Conservation (phyloP, 2,113 vertebrate genomes). For the Ibidorhyncha struthersii region DNA sequence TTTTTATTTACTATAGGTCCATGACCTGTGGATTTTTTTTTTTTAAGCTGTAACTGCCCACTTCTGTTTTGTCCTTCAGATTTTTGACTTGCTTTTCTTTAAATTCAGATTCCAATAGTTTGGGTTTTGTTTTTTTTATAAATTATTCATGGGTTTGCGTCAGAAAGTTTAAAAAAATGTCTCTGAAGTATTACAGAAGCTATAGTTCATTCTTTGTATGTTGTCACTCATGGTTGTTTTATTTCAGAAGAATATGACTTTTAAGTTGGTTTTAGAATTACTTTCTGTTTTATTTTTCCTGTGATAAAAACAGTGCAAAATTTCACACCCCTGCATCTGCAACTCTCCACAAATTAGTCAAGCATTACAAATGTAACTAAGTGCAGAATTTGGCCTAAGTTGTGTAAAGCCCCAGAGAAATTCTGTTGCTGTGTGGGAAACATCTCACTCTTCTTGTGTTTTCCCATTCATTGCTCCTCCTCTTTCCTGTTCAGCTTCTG, state of each 20-base stretch:
- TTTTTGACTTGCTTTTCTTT: not conserved
- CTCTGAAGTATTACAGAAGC: not conserved
- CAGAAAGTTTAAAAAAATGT: not conserved
- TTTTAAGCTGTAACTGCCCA: not conserved
- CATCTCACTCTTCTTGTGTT: not conserved
- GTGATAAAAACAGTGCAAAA: not conserved
- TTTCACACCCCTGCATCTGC: not conserved
- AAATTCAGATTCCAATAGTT: not conserved
- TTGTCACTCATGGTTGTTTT: not conserved
- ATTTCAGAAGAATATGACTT: not conserved
- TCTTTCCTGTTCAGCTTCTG: constrained; percentile 13
- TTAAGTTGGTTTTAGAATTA: not conserved
- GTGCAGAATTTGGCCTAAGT: not conserved
- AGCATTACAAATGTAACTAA: not conserved
- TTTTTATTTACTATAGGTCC: not conserved
- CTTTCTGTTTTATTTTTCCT: not conserved
- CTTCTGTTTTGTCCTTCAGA: not conserved
- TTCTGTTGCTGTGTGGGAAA: constrained; percentile 49
- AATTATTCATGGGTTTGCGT: not conserved
- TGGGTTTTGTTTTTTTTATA: not conserved
- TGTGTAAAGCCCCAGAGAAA: constrained; percentile 10
- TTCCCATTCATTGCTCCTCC: constrained; percentile 4
- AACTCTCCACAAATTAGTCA: not conserved
- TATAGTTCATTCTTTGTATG: not conserved
- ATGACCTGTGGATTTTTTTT: not conserved